These are phyloP conservation scores for Troides helena DNA, from an alignment of 2,888 invertebrate genomes.

Conservation along the genomic window DNA sequence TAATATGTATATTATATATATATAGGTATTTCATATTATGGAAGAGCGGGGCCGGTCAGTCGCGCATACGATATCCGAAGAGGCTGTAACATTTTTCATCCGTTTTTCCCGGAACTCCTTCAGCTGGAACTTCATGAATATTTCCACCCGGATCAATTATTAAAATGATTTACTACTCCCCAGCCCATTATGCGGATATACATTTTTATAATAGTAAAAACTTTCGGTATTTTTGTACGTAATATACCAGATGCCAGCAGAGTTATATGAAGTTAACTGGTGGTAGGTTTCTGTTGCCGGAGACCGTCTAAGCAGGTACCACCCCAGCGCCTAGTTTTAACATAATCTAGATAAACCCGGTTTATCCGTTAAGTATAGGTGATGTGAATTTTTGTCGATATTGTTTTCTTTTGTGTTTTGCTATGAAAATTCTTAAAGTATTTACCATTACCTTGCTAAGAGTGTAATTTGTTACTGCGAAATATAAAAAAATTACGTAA, in stretches of 20 bases:
- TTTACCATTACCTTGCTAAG: no score
- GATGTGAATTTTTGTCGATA: no score
- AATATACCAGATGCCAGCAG: neutral
- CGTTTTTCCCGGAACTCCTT: conserved; percentile 63
- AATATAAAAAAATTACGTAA: no score
- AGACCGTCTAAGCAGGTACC: no score
- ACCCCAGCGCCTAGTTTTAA: no score
- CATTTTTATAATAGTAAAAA: conserved; percentile 13
- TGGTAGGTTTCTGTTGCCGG: no score
- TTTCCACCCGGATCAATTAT: conserved; percentile 76
- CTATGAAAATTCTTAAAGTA: no score
- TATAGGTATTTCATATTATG: conserved; percentile 31
- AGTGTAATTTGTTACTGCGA: no score
- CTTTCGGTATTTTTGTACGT: conserved; percentile 1
- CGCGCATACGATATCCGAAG: conserved; percentile 54
- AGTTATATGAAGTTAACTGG: neutral
- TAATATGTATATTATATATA: neutral
- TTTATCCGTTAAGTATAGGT: no score
- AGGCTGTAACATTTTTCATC: conserved; percentile 67
- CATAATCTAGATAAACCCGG: no score
- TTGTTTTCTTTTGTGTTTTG: no score
- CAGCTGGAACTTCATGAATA: conserved; percentile 74
- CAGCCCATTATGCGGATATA: conserved; percentile 48
- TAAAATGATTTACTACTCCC: conserved; percentile 77
- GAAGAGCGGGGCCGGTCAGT: conserved; percentile 45